phyloP scores from a whole-genome alignment of 2,797 vertebrate species.

The Aulostomus chinensis region DNA sequence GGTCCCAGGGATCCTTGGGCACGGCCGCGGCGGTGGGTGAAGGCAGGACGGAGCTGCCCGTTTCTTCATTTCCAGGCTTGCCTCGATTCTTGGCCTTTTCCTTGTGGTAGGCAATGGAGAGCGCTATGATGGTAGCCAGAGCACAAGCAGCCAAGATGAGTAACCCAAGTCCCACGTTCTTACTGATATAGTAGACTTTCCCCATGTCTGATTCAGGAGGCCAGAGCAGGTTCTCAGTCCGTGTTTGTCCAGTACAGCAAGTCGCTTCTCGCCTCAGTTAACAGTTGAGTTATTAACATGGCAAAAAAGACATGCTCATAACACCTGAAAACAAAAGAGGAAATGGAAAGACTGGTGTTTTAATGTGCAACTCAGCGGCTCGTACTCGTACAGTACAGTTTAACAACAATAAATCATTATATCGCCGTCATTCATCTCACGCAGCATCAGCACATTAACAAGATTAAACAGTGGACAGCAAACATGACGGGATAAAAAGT shows the following conservation, averaged over 20 bases:
- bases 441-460: too few relatives aligned
- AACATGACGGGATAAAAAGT: too few relatives aligned
- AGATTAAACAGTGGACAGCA: too few relatives aligned
- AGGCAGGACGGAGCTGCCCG: slow-evolving; percentile 15
- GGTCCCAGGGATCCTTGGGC: slow-evolving; percentile 68
- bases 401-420: too few relatives aligned
- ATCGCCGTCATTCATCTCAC: too few relatives aligned
- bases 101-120: slow-evolving; percentile 87
- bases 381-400: too few relatives aligned
- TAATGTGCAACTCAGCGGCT: background rate
- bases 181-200: slow-evolving; percentile 89
- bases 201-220: slow-evolving; percentile 78
- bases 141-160: slow-evolving; percentile 76
- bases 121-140: slow-evolving; percentile 83
- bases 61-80: slow-evolving; percentile 15
- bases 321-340: slow-evolving; percentile 33
- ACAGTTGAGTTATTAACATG: slow-evolving; percentile 69
- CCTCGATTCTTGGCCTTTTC: slow-evolving; percentile 77
- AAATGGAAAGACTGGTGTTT: background rate
- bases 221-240: slow-evolving; percentile 16
- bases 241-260: slow-evolving; percentile 30
- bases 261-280: slow-evolving; percentile 52
- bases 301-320: slow-evolving; percentile 20
- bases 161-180: slow-evolving; percentile 73
- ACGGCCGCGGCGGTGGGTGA: slow-evolving; percentile 61